phyloP scores from a whole-genome alignment of 2,113 vertebrate genomes.

The Dascyllus trimaculatus region DNA sequence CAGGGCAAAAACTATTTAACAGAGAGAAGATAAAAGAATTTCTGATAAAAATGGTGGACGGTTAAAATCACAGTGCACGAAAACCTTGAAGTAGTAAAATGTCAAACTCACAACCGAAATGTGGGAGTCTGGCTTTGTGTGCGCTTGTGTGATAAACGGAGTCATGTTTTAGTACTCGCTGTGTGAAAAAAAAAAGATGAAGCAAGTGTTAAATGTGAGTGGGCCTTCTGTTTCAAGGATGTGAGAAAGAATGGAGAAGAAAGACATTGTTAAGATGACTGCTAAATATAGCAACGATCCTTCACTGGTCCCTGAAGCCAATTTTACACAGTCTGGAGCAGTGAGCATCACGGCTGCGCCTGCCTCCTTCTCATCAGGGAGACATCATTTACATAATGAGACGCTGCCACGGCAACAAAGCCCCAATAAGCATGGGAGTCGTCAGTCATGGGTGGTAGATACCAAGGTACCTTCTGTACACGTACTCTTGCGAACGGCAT shows the following conservation, averaged over 20 bases:
- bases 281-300: slow-evolving; percentile 81
- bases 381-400: slow-evolving; percentile 82
- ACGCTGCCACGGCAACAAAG: slow-evolving; percentile 78
- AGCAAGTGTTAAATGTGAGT: slow-evolving; percentile 49
- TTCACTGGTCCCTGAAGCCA: slow-evolving; percentile 75
- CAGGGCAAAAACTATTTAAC: slow-evolving; percentile 14
- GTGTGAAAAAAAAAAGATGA: slow-evolving; percentile 45
- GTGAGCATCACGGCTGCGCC: slow-evolving; percentile 69
- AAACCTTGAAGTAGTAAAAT: slow-evolving; percentile 14
- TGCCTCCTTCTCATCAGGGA: slow-evolving; percentile 72
- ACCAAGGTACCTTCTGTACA: slow-evolving; percentile 52
- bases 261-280: slow-evolving; percentile 68
- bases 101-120: slow-evolving; percentile 25
- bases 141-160: slow-evolving; percentile 2
- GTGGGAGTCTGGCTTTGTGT: slow-evolving; percentile 16
- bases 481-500: slow-evolving; percentile 8
- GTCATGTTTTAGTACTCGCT: slow-evolving; percentile 25
- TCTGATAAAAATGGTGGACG: slow-evolving; percentile 10
- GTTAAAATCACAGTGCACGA: slow-evolving; percentile 14
- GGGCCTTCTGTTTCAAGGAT: slow-evolving; percentile 61
- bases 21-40: slow-evolving; percentile 26
- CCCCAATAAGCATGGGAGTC: slow-evolving; percentile 59
- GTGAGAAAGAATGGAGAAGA: slow-evolving; percentile 52
- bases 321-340: slow-evolving; percentile 79
- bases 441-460: slow-evolving; percentile 62